Conservation (phyloP, 1,140 invertebrate species). For the Drosophila mauritiana region DNA sequence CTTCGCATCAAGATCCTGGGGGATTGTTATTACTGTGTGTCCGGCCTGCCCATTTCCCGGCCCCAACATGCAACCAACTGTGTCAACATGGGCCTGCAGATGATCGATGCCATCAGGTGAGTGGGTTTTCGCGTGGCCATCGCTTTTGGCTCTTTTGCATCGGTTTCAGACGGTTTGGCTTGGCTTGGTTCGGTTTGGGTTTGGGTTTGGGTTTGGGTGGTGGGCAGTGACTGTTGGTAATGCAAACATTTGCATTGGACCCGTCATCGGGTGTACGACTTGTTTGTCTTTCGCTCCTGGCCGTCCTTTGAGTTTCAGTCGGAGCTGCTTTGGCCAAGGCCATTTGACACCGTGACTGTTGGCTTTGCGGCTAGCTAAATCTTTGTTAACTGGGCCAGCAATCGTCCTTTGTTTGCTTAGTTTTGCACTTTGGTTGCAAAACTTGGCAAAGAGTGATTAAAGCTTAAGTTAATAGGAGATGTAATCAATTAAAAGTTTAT, state of each 20-base stretch:
- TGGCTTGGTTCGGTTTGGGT: not conserved
- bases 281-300: slow-evolving; percentile 59
- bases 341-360: slow-evolving; percentile 54
- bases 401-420: slow-evolving; percentile 27
- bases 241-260: slow-evolving; percentile 54
- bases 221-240: not conserved
- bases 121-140: slow-evolving; percentile 29
- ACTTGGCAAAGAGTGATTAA: not conserved
- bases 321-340: slow-evolving; percentile 32
- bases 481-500: no score
- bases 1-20: slow-evolving; percentile 97
- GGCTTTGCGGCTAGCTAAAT: slow-evolving; percentile 23
- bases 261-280: slow-evolving; percentile 58
- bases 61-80: slow-evolving; percentile 98
- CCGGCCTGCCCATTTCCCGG: slow-evolving; percentile 94
- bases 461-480: no score
- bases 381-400: slow-evolving; percentile 34
- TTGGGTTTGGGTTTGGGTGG: no score
- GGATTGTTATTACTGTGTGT: slow-evolving; percentile 98
- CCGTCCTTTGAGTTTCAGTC: slow-evolving; percentile 48
- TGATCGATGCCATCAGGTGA: slow-evolving; percentile 98
- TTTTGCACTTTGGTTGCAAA: not conserved
- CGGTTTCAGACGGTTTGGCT: not conserved
- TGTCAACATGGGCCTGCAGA: slow-evolving; percentile 98
- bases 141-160: slow-evolving; percentile 2